Conservation (phyloP, 2,888 invertebrate species). For the Xestia ashworthii region DNA sequence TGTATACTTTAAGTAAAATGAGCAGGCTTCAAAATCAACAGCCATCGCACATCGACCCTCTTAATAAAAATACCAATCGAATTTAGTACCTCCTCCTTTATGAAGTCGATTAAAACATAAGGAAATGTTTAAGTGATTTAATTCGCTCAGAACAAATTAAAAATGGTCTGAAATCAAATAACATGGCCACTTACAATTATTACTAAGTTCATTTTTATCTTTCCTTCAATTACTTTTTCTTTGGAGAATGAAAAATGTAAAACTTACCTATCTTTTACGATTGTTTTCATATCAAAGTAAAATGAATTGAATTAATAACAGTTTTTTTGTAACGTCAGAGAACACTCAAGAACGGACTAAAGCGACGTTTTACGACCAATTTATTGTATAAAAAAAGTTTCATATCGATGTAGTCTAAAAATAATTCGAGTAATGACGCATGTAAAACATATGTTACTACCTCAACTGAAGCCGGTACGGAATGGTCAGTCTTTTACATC, state of each 20-base stretch:
- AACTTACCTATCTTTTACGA: conserved; percentile 23
- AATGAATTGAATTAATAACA: conserved; percentile 39
- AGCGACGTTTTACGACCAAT: conserved; percentile 33
- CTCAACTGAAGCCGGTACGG: neutral
- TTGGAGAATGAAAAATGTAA: conserved; percentile 32
- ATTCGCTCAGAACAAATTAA: conserved; percentile 20
- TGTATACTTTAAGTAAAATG: no score
- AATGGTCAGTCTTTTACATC: neutral
- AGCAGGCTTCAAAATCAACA: no score
- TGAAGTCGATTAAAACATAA: conserved; percentile 9
- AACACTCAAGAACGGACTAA: conserved; percentile 42
- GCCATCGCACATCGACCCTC: neutral
- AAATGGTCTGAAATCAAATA: conserved; percentile 35
- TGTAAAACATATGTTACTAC: conserved; percentile 11
- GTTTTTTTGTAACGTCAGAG: conserved; percentile 45
- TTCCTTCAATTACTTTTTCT: conserved; percentile 25
- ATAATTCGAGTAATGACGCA: conserved; percentile 22
- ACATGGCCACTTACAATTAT: conserved; percentile 42
- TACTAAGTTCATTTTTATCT: conserved; percentile 40
- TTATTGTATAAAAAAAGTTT: conserved; percentile 32
- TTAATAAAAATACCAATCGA: neutral
- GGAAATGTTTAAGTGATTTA: conserved; percentile 43
- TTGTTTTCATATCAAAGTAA: conserved; percentile 30
- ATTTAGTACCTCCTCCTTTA: no score
- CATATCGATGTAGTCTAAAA: conserved; percentile 5